These are phyloP conservation scores for Catalaphyllia jardinei DNA, from an alignment of 64 coral and sea anemone species.

Conservation along the genomic window DNA sequence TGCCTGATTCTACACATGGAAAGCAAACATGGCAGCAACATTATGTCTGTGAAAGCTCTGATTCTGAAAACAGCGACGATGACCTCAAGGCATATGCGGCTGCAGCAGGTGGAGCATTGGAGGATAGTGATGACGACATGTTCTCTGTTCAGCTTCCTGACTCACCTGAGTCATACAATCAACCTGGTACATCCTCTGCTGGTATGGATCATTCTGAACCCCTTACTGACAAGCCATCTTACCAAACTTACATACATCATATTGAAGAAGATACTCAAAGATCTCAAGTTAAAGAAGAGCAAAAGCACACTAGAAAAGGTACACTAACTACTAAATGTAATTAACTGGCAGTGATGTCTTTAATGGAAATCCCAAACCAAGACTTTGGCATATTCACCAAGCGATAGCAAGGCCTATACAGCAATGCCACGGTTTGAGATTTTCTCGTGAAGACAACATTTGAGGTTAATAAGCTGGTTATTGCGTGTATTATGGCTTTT, in stretches of 20 bases:
- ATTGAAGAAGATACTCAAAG: neutral
- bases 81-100: constrained; percentile 71
- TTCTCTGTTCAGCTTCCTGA: constrained; percentile 50
- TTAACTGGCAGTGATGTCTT: too few relatives aligned
- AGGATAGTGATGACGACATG: constrained; percentile 74
- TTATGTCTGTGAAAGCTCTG: constrained; percentile 16
- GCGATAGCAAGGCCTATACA: too few relatives aligned
- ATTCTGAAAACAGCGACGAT: constrained; percentile 52
- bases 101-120: constrained; percentile 51
- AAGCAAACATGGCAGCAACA: neutral
- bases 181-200: neutral
- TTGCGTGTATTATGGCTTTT: too few relatives aligned
- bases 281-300: neutral
- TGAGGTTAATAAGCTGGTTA: too few relatives aligned
- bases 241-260: neutral
- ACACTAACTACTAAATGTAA: too few relatives aligned
- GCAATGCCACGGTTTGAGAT: too few relatives aligned
- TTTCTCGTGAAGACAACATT: too few relatives aligned
- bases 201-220: neutral
- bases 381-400: too few relatives aligned
- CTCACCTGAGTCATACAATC: neutral
- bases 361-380: too few relatives aligned
- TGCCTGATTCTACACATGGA: neutral
- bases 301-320: neutral
- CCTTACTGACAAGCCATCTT: neutral